Evolutionary conservation across 2,113 vertebrate species (phyloP), one percentile per base, ranked within the genome.

Genomic region (Coregonus clupeaformis): DNA sequence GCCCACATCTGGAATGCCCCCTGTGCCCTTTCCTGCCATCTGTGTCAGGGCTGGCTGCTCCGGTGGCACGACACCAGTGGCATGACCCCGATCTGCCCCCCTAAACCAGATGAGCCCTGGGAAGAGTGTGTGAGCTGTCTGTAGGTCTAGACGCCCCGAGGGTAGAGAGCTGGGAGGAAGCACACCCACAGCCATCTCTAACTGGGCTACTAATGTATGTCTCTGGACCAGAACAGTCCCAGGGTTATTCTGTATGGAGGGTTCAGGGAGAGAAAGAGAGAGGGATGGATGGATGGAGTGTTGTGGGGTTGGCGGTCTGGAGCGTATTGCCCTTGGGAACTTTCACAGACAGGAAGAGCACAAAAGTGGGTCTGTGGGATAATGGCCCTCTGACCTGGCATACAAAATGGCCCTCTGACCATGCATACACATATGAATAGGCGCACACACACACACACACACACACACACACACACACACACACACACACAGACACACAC

Each of bases 1-100:
- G 77, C 74, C 73, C 78, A 76, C 79, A 82, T 81, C 73, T 82
- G 79, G 71, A 24, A 60, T 42, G 79, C 42, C 60, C 62, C 65
- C 18, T 0, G 77, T 73, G 59, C 76, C 71, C 74, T 79, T 78
- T 67, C 27, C 73, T 72, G 71, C 73, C 73, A 29, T 72, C 24
- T 75, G 68, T 1, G 11, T 18, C 49, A 52, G 14, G 49, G 49
- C 49, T 52, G 49, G 22, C 42, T 63, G 20, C 59, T 69, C 68
- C 67, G 71, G 7, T 62, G 59, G n/a, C 59, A 24, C 6, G 5
- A 62, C 55, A 59, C 6, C 76, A 47, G 24, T 79, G 71, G 66
- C 72, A 25, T 71, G 74, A 59, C 14, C 69, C 36, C 36, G 36
- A 71, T 24, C 22, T 71, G 52, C 36, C 36, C 9, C 0, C 0